Base-by-base conservation (phyloP, 2,888 invertebrate genomes). In the Agapetus fuscipes region DNA sequence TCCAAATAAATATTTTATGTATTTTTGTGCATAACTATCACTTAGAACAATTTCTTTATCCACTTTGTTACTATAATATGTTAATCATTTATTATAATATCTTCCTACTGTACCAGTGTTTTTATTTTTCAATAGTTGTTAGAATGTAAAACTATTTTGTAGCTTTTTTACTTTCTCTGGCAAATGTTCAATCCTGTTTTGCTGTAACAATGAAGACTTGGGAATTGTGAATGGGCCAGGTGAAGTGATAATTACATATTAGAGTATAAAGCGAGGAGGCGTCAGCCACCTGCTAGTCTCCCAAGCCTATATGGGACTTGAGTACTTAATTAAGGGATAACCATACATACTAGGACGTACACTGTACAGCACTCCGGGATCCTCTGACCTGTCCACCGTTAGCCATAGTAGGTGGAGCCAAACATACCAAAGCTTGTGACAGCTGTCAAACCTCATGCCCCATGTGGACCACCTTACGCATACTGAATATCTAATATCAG, bases 401-500 rank as follows among this genome's bases (percentile, higher is more conserved):
- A 39, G 39, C 39, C 34, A 33, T 40, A n/a, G n/a, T n/a, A 45
- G 41, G 38, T 37, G 34, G 39, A 48, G 45, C 48, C 48, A 42
- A 43, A 39, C 43, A 45, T 45, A 48, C 48, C 48, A 48, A 48
- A 48, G 48, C 45, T 48, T 43, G 41, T 41, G 35, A 39, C 39
- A 35, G 41, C 41, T 40, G 46, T 39, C n/a, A n/a, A n/a, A n/a
- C n/a, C n/a, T n/a, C n/a, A n/a, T n/a, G n/a, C 11, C 17, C 32
- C 33, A 27, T 26, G n/a, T n/a, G n/a, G n/a, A n/a, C n/a, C n/a
- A n/a, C n/a, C n/a, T n/a, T n/a, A n/a, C n/a, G n/a, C n/a, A n/a
- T n/a, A n/a, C n/a, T n/a, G n/a, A n/a, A n/a, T n/a, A n/a, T 39
- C 42, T 39, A 48, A 55, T 52, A 51, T 54, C 55, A 57, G 55